Evolutionary conservation across 1,140 invertebrate species (phyloP), one percentile per base, ranked within the genome.

Genomic region (Spodoptera litura): DNA sequence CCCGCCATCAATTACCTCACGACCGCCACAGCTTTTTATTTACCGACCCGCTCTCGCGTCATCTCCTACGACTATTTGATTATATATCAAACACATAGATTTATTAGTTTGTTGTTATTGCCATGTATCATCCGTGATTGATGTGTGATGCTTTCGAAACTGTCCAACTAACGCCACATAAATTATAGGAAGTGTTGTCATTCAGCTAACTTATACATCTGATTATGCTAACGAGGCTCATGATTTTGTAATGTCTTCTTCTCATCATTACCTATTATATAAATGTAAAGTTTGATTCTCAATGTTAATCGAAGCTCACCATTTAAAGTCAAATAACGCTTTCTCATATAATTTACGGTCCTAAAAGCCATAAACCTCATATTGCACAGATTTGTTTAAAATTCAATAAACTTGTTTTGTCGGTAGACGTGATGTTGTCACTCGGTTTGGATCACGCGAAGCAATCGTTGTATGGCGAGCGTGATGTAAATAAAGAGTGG

Each of bases 1-100:
- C 85, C 86, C 86, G 85, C 88, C 88, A 91, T 92, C 90, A 90
- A 92, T 92, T 92, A 90, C 89, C 89, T 86, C 81, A 82, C 84
- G 81, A 88, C 84, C 87, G 85, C 87, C 87, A 83, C 85, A 85
- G 87, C 85, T 88, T 93, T 91, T 92, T 93, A 93, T 92, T 91
- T 89, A 91, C 86, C 85, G 83, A 76, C 72, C 71, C 58, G 79
- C 81, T 87, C 87, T 86, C 83, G 79, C 81, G 81, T 82, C 68
- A 83, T 83, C 79, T 88, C 82, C 79, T 82, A 72, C 80, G 79
- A 85, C 80, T 79, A 84, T 83, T 64, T 49, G 44, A 75, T 86
- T 88, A 85, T 86, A 84, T 84, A 86, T 84, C 81, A 83, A 87
- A 87, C 78, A 71, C 64, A 82, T 74, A 78, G 84, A 88, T 87